Evolutionary conservation across 2,888 invertebrate species (phyloP), one percentile per base, ranked within the genome.

Genomic region (Actias luna): DNA sequence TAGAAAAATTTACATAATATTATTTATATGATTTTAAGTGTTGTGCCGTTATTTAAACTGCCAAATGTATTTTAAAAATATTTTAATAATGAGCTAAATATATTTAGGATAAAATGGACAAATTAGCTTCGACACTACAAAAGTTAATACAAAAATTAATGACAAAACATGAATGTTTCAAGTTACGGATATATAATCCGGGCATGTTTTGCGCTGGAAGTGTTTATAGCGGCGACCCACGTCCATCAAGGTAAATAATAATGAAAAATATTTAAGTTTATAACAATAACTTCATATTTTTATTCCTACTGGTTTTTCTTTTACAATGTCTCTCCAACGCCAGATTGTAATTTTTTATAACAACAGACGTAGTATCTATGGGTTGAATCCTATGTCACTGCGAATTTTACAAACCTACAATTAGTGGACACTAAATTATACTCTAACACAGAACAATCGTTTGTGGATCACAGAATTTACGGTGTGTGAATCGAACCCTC

Each of bases 191-290:
- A 0, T 35, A 80, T 1, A 35, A 65, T 1, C 58, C 59, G 0
- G 79, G 82, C 1, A 82, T 79, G 77, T 74, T 84, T 61, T 86
- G 86, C 60, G 84, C 81, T 12, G 81, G 76, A 3, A 80, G 76
- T 62, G 50, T 55, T n/a, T 5, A 60, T 0, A 63, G 22, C n/a
- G 0, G 5, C 10, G 55, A 52, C n/a, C 31, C 60, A 36, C 59
- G 63, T 5, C 60, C 63, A 2, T 39, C 60, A 35, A 36, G 39
- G 60, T 60, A 22, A 25, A 59, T 18, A n/a, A n/a, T n/a, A n/a
- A n/a, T n/a, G n/a, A n/a, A n/a, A n/a, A n/a, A n/a, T n/a, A n/a
- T n/a, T n/a, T n/a, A n/a, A n/a, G n/a, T n/a, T n/a, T n/a, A n/a
- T n/a, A n/a, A n/a, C n/a, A n/a, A 36, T 27, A 27, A 59, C 22